Conservation (phyloP, 2,797 vertebrate genomes). For the Sebastiscus albofasciatus region DNA sequence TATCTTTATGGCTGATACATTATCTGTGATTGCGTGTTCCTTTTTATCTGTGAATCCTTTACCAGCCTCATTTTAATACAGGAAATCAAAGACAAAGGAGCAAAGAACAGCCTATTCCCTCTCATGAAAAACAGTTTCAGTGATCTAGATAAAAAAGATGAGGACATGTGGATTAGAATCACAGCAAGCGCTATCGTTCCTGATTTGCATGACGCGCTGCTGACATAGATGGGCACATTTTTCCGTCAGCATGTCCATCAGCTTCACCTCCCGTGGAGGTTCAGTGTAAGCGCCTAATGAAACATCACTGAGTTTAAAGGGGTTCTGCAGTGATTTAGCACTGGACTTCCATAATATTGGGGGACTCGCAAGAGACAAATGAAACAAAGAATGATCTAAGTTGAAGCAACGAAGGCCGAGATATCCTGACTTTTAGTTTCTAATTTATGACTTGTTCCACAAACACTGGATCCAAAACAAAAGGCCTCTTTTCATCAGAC, state of each 20-base stretch:
- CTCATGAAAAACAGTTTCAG: background rate
- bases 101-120: constrained; percentile 9
- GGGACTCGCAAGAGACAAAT: background rate
- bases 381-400: background rate
- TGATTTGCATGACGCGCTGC: constrained; percentile 28
- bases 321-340: background rate
- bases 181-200: constrained; percentile 6
- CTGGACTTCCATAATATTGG: background rate
- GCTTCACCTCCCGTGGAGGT: background rate
- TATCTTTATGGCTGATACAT: background rate
- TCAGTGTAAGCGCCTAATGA: background rate
- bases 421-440: background rate
- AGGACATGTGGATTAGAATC: constrained; percentile 2
- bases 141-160: background rate
- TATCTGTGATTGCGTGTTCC: background rate
- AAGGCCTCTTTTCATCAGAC: no score
- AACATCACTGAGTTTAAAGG: background rate
- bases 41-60: constrained; percentile 12
- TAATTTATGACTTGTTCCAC: no score
- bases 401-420: background rate
- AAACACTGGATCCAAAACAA: no score
- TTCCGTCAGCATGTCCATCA: background rate
- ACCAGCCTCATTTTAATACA: constrained; percentile 34
- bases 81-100: constrained; percentile 33
- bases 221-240: background rate